Evolutionary conservation across 2,888 invertebrate genomes (phyloP), one percentile per base, ranked within the genome.

Genomic region (Lepidochitona cinerea): DNA sequence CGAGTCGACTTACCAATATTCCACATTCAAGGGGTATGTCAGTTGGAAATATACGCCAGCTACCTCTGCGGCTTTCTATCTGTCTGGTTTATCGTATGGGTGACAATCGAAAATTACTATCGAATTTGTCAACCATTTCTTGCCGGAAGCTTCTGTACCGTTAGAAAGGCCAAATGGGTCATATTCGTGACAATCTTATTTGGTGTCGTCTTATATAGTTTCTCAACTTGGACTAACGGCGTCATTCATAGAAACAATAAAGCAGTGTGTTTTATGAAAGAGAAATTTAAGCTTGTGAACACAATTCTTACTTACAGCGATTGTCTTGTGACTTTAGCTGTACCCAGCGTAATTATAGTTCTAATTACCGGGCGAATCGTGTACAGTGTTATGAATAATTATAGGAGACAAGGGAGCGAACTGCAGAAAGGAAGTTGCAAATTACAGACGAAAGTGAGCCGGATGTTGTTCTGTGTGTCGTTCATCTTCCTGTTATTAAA

Each of bases 1-100:
- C 73, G 73, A 12, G 67, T 81, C 14, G 71, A 78, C 12, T 66
- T 83, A 14, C 72, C 70, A 9, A 71, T 77, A n/a, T 78, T 80
- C 66, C 77, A 79, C 71, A 65, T 91, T 89, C 53, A 92, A 18
- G 93, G 93, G 1, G 76, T 83, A 26, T 85, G 85, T 36, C 79
- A 80, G 64, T 74, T 80, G 7, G 76, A 81, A 32, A 79, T 84
- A 5, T 86, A 82, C 67, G 72, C 79, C 52, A 77, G 81, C 36
- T 94, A 94, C 83, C 93, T 95, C 72, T 94, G 94, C 77, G 94
- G 95, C 85, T 95, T 95, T 86, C 91, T 94, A 73, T 96, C 96
- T 82, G 94, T 95, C 0, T 96, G 96, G 96, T 92, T 96, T 75
- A 95, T 96, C 26, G 94, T 96, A 7, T 94, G 95, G 0, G 96